Evolutionary conservation across 2,797 vertebrate species (phyloP), one percentile per base, ranked within the genome.

Genomic region (Myiotriccus ornatus): DNA sequence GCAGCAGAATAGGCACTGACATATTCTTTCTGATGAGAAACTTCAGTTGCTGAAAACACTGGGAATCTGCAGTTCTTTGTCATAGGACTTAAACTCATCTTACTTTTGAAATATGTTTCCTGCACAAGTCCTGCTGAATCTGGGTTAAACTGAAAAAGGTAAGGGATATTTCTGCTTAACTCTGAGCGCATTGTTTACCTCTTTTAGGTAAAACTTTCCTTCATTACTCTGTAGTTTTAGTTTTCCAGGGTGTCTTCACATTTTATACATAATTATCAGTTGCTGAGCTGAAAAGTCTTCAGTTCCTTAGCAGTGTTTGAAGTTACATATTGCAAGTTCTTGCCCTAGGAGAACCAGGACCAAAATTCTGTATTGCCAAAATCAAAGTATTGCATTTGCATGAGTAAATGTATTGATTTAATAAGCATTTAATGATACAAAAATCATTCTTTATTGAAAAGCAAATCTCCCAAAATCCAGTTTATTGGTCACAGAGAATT

Each of bases 131-230:
- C 53, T 70, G 13, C 60, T 37, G 55, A 69, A 60, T 65, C 41
- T 84, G 59, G 71, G 59, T 52, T 47, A 53, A 70, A 43, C 23
- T 87, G 39, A 52, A 23, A 84, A 64, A 96, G 95, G 93, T 95
- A 96, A 92, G 94, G n/a, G 39, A 71, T 64, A 64, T 57, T 60
- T 69, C 50, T 44, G 22, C 22, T 9, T 77, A 70, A 74, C 18
- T 71, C 39, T 43, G 35, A 90, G 30, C 0, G 3, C 28, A 7
- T 43, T 59, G 9, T 76, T 87, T 46, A 44, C 16, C 15, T 67
- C 15, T 73, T 46, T 44, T 56, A 35, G 3, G 25, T 81, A 64
- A 73, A 78, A 81, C n/a, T 47, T 79, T 62, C 8, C 23, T 86
- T 89, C 49, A 10, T 80, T 43, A 30, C 28, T 65, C 32, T 23